These are phyloP conservation scores for Rhinoraja longicauda DNA, from an alignment of 2,797 vertebrate genomes.

Conservation along the genomic window DNA sequence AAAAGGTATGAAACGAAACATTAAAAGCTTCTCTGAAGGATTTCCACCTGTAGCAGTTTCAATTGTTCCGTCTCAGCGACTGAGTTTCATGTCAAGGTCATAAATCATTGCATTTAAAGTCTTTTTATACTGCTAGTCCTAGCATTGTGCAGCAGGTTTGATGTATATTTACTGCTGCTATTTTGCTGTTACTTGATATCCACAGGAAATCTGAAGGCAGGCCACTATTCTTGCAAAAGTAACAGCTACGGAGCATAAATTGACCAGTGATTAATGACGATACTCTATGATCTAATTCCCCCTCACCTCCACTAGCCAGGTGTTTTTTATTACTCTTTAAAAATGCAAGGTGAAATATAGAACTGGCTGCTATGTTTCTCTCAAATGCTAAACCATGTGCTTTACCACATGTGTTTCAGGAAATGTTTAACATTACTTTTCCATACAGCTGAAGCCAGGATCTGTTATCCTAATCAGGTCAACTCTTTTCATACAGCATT, in stretches of 20 bases:
- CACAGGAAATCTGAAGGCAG: no score
- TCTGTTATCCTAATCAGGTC: background rate
- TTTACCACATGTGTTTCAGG: background rate
- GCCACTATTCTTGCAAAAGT: no score
- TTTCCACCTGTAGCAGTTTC: background rate
- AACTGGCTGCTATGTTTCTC: background rate
- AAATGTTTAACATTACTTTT: background rate
- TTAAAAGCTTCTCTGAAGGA: background rate
- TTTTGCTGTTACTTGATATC: background rate
- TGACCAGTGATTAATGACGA: background rate
- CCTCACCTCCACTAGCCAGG: background rate
- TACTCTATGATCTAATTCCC: background rate
- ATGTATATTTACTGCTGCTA: background rate
- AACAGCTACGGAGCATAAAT: background rate
- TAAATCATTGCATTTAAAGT: background rate
- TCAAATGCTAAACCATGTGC: background rate
- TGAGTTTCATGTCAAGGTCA: background rate
- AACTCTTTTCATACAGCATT: background rate
- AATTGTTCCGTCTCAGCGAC: background rate
- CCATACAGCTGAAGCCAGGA: background rate
- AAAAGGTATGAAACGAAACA: background rate
- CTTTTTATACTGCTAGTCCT: no score
- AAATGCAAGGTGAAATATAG: background rate
- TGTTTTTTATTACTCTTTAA: background rate
- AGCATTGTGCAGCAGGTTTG: background rate